A percentile compares a stretch with the other conserved stretches of the same genome.
These are phyloP conservation scores for Lasioglossum zephyrum DNA, from an alignment of 2,888 invertebrate genomes.

Conservation along the genomic window DNA sequence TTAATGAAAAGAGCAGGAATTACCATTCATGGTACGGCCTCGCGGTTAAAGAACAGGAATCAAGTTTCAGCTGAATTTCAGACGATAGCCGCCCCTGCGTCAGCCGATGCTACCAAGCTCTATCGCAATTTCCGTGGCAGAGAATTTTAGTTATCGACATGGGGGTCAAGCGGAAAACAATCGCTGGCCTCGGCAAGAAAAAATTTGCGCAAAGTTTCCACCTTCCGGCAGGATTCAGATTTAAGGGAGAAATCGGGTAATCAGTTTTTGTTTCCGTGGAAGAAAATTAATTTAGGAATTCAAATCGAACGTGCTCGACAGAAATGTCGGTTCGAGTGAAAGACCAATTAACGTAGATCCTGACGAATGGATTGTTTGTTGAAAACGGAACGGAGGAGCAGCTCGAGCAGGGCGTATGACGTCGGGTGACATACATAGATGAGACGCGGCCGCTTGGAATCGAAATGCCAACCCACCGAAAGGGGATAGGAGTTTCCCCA, in stretches of 20 bases:
- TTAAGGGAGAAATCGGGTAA: not conserved
- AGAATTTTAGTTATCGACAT: not conserved
- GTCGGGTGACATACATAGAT: not conserved
- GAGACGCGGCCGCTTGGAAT: not conserved
- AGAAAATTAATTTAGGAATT: not conserved
- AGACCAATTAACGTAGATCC: not conserved
- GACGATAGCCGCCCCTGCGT: not conserved
- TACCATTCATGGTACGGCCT: not conserved
- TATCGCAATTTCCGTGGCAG: not conserved
- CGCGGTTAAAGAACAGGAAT: not conserved
- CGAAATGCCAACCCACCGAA: not conserved
- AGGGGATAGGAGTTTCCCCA: slow-evolving; percentile 28
- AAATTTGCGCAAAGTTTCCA: not conserved
- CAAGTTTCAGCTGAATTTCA: not conserved
- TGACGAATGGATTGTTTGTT: slow-evolving; percentile 19
- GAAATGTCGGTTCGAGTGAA: not conserved
- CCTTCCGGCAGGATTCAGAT: not conserved
- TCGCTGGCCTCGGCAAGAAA: not conserved
- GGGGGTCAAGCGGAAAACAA: slow-evolving; percentile 1
- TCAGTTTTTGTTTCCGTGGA: not conserved
- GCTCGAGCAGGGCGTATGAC: not conserved
- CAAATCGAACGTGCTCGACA: not conserved
- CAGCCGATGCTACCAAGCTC: not conserved
- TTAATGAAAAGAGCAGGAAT: not conserved
- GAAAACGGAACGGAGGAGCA: not conserved